These are phyloP conservation scores for Syrrhaptes paradoxus DNA, from an alignment of 2,113 vertebrate species.

Conservation along the genomic window DNA sequence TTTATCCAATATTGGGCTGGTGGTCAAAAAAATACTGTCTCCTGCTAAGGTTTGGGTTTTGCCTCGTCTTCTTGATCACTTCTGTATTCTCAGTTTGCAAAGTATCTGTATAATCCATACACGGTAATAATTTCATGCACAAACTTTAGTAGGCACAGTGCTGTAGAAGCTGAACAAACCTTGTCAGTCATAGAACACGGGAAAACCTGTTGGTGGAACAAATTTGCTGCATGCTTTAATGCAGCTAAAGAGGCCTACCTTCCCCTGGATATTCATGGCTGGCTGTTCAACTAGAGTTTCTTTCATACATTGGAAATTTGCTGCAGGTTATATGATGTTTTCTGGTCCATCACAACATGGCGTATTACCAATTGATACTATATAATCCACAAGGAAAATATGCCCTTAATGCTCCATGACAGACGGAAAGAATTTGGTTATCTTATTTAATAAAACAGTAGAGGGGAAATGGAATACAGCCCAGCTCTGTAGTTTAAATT, in stretches of 20 bases:
- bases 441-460: slow-evolving; percentile 36
- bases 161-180: not conserved
- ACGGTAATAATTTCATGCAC: slow-evolving; percentile 13
- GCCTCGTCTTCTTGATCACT: not conserved
- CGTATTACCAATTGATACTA: not conserved
- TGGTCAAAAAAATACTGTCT: not conserved
- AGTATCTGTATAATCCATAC: not conserved
- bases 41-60: not conserved
- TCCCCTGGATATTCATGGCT: slow-evolving; percentile 41
- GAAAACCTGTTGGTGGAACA: slow-evolving; percentile 43
- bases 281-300: not conserved
- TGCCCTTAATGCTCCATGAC: slow-evolving; percentile 1
- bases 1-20: not conserved
- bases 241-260: slow-evolving; percentile 19
- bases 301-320: slow-evolving; percentile 12
- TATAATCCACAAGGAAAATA: not conserved
- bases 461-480: not conserved
- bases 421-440: slow-evolving; percentile 7
- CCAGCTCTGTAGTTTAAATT: not conserved
- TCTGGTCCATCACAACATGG: slow-evolving; percentile 1
- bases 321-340: slow-evolving; percentile 14
- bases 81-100: not conserved
- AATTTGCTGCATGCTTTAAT: slow-evolving; percentile 49
- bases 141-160: not conserved
- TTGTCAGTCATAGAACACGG: slow-evolving; percentile 14